phyloP scores from a whole-genome alignment of 2,113 vertebrate species.

The Nycticorax nycticorax region DNA sequence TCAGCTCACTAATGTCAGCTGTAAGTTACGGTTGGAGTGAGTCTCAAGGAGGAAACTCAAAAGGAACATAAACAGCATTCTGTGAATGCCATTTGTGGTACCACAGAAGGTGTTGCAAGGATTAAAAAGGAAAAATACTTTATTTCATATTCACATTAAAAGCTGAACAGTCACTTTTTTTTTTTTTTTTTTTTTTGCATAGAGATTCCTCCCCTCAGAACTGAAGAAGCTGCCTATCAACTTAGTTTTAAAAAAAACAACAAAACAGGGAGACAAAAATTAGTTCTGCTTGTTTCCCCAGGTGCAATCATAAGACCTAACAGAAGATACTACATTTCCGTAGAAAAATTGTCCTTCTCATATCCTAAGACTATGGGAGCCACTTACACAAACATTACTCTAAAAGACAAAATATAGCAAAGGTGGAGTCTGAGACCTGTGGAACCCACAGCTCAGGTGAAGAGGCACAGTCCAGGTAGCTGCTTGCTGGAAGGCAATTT shows the following conservation, averaged over 20 bases:
- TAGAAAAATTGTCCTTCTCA: not conserved
- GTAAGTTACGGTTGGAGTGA: not conserved
- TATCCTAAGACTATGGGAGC: not conserved
- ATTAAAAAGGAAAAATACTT: not conserved
- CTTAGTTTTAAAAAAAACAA: not conserved
- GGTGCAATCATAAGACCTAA: not conserved
- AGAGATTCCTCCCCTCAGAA: not conserved
- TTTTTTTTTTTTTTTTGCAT: not conserved
- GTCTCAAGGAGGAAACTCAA: not conserved
- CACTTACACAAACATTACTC: not conserved
- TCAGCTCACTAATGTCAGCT: not conserved
- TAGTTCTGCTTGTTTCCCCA: not conserved
- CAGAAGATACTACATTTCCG: not conserved
- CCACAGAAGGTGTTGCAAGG: not conserved
- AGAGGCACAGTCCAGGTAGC: not conserved
- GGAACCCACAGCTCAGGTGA: not conserved
- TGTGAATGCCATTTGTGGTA: not conserved
- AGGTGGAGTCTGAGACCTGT: not conserved
- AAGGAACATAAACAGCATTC: not conserved
- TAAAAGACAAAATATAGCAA: not conserved
- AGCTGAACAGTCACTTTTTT: not conserved
- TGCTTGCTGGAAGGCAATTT: not conserved
- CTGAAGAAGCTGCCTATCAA: not conserved
- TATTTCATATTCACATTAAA: not conserved
- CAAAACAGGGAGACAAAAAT: not conserved